Percentiles rank a stretch among this genome's conserved stretches.
phyloP scores from a whole-genome alignment of 2,888 invertebrate species.

The Peribatodes rhomboidaria region DNA sequence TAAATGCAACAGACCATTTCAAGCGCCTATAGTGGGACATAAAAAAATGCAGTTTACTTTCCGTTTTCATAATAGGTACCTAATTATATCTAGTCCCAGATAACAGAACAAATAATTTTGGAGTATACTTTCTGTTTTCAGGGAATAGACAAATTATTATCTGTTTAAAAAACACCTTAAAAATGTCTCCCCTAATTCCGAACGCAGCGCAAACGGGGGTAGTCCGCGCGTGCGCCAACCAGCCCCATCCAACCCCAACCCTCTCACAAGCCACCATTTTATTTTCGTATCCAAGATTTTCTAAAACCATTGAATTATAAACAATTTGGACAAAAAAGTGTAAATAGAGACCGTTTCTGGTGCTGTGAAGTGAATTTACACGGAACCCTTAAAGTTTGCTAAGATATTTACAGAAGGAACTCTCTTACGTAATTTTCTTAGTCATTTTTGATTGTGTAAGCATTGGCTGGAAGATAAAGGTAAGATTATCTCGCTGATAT shows the following conservation, averaged over 20 bases:
- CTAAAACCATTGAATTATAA: constrained; percentile 34
- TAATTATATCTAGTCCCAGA: too few species aligned
- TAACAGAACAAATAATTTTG: too few species aligned
- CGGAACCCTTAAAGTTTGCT: constrained; percentile 39
- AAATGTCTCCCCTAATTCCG: constrained; percentile 46
- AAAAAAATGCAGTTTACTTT: too few species aligned
- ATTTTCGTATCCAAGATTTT: constrained; percentile 61
- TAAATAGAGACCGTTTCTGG: constrained; percentile 37
- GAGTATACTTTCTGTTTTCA: too few species aligned
- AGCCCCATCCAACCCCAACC: constrained; percentile 66
- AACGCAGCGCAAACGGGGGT: constrained; percentile 60
- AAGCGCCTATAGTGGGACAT: too few species aligned
- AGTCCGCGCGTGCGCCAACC: constrained; percentile 68
- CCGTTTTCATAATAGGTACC: too few species aligned
- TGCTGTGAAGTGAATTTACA: constrained; percentile 51
- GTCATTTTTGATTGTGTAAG: constrained; percentile 52
- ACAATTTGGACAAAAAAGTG: constrained; percentile 33
- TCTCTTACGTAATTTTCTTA: constrained; percentile 64
- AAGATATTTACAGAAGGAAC: constrained; percentile 42
- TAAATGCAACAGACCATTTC: too few species aligned
- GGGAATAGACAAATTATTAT: too few species aligned
- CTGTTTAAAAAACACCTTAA: neutral
- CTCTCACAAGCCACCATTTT: constrained; percentile 75
- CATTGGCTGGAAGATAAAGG: constrained; percentile 44
- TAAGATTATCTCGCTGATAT: constrained; percentile 24